A percentile compares a stretch with the other conserved stretches of the same genome.
Conservation (phyloP, 2,888 invertebrate species). For the Heliconius erato region DNA sequence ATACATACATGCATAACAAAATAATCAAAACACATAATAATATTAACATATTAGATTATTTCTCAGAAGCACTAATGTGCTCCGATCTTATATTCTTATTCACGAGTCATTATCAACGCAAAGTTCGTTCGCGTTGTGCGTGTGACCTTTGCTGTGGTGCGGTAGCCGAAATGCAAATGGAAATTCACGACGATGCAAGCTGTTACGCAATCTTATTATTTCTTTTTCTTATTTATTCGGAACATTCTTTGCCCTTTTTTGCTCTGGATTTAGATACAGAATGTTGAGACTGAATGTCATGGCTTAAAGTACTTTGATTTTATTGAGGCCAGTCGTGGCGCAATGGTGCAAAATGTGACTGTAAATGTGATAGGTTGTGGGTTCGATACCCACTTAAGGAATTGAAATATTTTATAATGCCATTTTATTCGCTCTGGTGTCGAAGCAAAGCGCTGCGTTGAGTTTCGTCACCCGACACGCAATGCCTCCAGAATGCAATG, state of each 20-base stretch:
- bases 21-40: neutral
- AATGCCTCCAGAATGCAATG: too few species aligned
- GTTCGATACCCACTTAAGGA: too few species aligned
- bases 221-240: constrained; percentile 49
- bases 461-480: too few species aligned
- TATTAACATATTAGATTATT: constrained; percentile 32
- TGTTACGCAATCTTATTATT: constrained; percentile 59
- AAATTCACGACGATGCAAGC: constrained; percentile 52
- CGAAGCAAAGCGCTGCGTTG: too few species aligned
- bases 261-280: neutral
- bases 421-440: too few species aligned
- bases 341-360: too few species aligned
- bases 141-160: constrained; percentile 57
- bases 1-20: neutral
- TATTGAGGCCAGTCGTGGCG: too few species aligned
- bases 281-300: neutral
- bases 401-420: too few species aligned
- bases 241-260: neutral
- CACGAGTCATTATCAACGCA: constrained; percentile 48
- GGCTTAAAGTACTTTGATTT: neutral
- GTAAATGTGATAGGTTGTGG: too few species aligned
- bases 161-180: constrained; percentile 74
- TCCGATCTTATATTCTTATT: constrained; percentile 6
- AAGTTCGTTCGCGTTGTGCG: constrained; percentile 40
- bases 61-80: constrained; percentile 25